Conservation (phyloP, 2,888 invertebrate genomes). For the Liodrosophila aerea region DNA sequence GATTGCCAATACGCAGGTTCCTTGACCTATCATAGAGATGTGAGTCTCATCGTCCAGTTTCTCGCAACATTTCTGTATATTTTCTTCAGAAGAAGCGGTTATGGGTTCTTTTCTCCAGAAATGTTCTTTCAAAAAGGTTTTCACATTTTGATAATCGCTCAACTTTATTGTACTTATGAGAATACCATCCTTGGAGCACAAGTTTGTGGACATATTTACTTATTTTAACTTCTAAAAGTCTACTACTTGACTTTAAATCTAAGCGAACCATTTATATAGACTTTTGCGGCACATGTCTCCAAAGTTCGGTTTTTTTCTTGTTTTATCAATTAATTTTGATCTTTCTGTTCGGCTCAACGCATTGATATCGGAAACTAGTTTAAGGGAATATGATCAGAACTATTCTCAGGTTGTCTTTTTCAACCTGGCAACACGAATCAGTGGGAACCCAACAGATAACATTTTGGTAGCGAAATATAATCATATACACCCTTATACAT, state of each 20-base stretch:
- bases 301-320: neutral
- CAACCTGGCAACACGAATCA: no score
- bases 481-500: no score
- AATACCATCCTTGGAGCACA: conserved; percentile 35
- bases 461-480: no score
- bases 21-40: conserved; percentile 41
- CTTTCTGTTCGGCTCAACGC: no score
- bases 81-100: conserved; percentile 23
- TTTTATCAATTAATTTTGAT: no score
- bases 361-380: no score
- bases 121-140: conserved; percentile 26
- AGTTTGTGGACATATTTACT: conserved; percentile 32
- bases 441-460: no score
- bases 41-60: conserved; percentile 40
- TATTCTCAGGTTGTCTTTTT: no score
- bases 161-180: conserved; percentile 37
- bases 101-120: conserved; percentile 46
- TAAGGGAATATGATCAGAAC: no score
- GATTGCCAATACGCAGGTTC: conserved; percentile 41
- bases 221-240: neutral
- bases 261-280: neutral
- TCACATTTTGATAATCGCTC: conserved; percentile 36
- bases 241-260: neutral
- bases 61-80: conserved; percentile 25
- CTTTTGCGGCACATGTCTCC: neutral